phyloP scores from a whole-genome alignment of 2,113 vertebrate genomes.

The Trematomus loennbergii region DNA sequence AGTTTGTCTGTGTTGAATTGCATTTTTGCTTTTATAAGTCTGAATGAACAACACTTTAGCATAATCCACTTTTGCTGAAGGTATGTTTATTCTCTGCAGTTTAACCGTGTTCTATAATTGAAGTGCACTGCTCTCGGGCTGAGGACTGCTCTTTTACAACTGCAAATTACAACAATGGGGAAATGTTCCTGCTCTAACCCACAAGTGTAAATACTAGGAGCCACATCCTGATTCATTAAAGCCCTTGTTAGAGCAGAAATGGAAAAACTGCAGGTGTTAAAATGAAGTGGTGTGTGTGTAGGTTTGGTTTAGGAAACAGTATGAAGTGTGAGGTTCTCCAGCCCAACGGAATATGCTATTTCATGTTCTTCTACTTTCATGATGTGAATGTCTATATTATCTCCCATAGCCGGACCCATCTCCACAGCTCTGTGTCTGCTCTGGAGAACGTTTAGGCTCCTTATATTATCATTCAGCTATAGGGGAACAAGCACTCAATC shows the following conservation, averaged over 20 bases:
- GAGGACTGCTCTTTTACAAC: background rate
- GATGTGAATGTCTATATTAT: background rate
- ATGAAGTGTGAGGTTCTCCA: background rate
- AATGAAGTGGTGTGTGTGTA: background rate
- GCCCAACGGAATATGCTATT: background rate
- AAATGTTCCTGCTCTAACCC: background rate
- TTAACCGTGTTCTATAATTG: constrained; percentile 13
- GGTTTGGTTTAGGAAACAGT: background rate
- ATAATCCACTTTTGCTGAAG: constrained; percentile 2
- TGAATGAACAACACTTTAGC: background rate
- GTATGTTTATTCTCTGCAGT: background rate
- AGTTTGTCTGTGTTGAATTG: background rate
- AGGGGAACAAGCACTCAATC: too few relatives aligned
- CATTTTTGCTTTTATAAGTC: constrained; percentile 7
- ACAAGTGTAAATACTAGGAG: background rate
- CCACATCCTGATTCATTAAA: background rate
- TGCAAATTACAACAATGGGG: constrained; percentile 12
- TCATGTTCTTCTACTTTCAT: background rate
- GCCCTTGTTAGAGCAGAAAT: background rate
- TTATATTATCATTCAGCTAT: too few relatives aligned
- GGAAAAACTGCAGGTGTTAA: background rate
- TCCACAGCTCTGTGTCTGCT: too few relatives aligned
- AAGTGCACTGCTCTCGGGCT: background rate
- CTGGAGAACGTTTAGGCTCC: too few relatives aligned
- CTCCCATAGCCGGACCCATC: too few relatives aligned